Evolutionary conservation across 2,888 invertebrate species (phyloP), one percentile per base, ranked within the genome.

Genomic region (Dichetophora obliterata): DNA sequence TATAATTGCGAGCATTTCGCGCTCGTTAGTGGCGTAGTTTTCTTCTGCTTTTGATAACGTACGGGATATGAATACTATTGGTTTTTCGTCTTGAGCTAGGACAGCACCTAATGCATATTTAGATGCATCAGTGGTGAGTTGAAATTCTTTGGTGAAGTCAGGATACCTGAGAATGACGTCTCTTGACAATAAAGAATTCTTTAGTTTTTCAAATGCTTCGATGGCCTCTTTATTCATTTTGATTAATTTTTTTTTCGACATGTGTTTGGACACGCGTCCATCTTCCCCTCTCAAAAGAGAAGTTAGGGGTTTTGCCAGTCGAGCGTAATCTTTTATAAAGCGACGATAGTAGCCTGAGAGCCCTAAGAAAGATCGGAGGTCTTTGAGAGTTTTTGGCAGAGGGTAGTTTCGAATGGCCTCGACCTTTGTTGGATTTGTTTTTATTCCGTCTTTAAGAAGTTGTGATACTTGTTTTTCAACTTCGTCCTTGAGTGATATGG

Each of bases 81-180:
- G n/a, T n/a, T n/a, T n/a, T n/a, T n/a, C n/a, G n/a, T 70, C 43
- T 31, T 78, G 76, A 1, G 57, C 74, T 9, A 76, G 27, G 11
- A 76, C 75, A 8, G 77, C 80, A 2, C 79, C 76, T 19, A 80
- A 19, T 6, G 79, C 78, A 65, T 66, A 75, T 8, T 78, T 48
- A n/a, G 79, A 79, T 5, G 78, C 79, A 57, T 80, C 76, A 0
- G 79, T 80, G n/a, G 80, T 78, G 6, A 80, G 22, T 0, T 77
- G 63, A 6, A 78, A 79, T 11, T 27, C 27, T 61, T 80, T 75
- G 5, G 3, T 16, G 61, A 73, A 72, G 27, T 72, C 59, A 5
- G 72, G 72, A 59, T 19, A 48, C 5, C 6, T 24, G 6, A 61
- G 48, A 22, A 59, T 34, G 3, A 71, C 34, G 5, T 61, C 72